Evolutionary conservation across 2,113 vertebrate genomes (phyloP), one percentile per base, ranked within the genome.

Genomic region (Lethenteron reissneri): DNA sequence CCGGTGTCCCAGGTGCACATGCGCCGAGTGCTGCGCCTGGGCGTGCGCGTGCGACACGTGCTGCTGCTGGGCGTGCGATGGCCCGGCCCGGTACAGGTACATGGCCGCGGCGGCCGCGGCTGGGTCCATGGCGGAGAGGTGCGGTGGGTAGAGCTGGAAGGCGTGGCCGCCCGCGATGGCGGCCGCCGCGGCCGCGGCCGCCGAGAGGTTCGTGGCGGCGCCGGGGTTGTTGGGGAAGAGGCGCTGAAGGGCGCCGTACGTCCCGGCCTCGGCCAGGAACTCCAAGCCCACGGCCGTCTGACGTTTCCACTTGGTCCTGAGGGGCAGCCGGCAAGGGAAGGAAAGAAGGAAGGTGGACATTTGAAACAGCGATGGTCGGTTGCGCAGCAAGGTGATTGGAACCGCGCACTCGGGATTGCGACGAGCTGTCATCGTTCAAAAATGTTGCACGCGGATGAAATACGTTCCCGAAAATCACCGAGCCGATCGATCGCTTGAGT

Each of bases 211-310:
- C 78, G 95, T 91, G 58, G 92, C 89, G 80, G 95, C 95, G 85
- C 95, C 95, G 74, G 95, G 95, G 71, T 90, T 90, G 72, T 90
- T 90, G 62, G 91, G 92, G 80, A 96, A 97, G 90, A 97, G 92
- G 78, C 92, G 81, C 82, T 97, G 92, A 1, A 97, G 84, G 56
- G 92, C 91, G 0, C 90, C 92, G 73, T 97, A 97, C 79, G 95
- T 97, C 57, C 92, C 91, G 0, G 92, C 91, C 75, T 96, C 91
- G 2, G 92, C 91, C 81, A 97, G 80, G 71, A 96, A 83, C 81
- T 97, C 91, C 71, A 97, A 80, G 70, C 92, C 91, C 75, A 97
- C 92, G 14, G 92, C 92, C 0, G 92, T 97, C 83, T 97, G 92
- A 73, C 92, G 78, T 81, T 96, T 97, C 92, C 92, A 96, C 78